Evolutionary conservation across 2,888 invertebrate genomes (phyloP).

Genomic region (Halocaridina rubra): DNA sequence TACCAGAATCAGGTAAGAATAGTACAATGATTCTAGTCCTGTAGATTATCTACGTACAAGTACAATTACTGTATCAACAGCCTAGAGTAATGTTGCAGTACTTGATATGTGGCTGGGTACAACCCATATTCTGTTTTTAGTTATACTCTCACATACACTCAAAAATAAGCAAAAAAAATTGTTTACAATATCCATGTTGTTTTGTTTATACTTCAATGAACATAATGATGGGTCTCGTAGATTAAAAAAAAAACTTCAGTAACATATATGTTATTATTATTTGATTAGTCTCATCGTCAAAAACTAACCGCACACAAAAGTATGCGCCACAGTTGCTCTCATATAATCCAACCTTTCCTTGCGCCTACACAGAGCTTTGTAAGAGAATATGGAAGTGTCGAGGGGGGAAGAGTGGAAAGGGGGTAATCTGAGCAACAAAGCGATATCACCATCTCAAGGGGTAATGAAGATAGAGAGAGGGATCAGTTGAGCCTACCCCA

Average conservation of each 20-base stretch:
- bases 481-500: conserved; percentile 17
- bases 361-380: conserved; percentile 52
- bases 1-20: conserved; percentile 52
- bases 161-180: too few relatives aligned
- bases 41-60: neutral
- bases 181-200: too few relatives aligned
- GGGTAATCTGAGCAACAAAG: conserved; percentile 41
- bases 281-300: too few relatives aligned
- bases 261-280: too few relatives aligned
- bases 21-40: neutral
- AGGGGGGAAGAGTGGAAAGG: conserved; percentile 51
- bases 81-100: too few relatives aligned
- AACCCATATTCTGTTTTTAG: neutral
- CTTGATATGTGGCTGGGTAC: neutral
- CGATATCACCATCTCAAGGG: conserved; percentile 35
- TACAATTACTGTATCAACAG: too few relatives aligned
- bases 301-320: too few relatives aligned
- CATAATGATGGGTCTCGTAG: too few relatives aligned
- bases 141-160: neutral
- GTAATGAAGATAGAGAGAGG: conserved; percentile 25
- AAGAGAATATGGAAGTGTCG: conserved; percentile 30
- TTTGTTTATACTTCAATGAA: too few relatives aligned
- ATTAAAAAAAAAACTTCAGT: too few relatives aligned
- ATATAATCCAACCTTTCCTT: conserved; percentile 44
- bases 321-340: conserved; percentile 29